Percentiles rank a stretch among this genome's conserved stretches.
Conservation (phyloP, 2,113 vertebrate species). For the Heterochromis multidens region DNA sequence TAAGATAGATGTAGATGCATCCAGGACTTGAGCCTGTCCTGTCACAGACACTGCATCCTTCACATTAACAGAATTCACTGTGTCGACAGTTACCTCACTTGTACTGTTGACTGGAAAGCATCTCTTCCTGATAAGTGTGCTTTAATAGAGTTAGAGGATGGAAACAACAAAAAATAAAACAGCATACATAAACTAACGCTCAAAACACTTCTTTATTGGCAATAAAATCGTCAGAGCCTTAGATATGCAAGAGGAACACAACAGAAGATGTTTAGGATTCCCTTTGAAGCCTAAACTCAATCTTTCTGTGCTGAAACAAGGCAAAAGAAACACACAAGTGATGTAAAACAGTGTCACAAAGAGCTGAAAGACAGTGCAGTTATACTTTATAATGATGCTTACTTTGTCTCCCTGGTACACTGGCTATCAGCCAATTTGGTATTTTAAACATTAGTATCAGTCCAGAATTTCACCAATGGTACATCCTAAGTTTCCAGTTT, state of each 20-base stretch:
- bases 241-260: neutral
- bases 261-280: neutral
- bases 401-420: neutral
- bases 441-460: neutral
- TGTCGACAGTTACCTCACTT: conserved; percentile 54
- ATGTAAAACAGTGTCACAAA: too few species aligned
- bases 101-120: conserved; percentile 30
- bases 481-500: neutral
- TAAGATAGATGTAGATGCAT: conserved; percentile 32
- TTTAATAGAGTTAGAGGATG: conserved; percentile 41
- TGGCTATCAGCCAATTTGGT: neutral
- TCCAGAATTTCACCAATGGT: neutral
- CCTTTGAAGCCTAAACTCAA: neutral
- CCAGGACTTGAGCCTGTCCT: conserved; percentile 3
- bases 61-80: conserved; percentile 7
- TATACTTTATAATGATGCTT: neutral
- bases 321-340: too few species aligned
- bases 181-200: conserved; percentile 18
- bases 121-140: conserved; percentile 60
- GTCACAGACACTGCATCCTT: conserved; percentile 33
- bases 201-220: neutral
- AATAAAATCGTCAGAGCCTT: neutral
- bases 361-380: too few species aligned
- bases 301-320: neutral
- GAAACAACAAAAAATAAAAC: conserved; percentile 22